phyloP scores from a whole-genome alignment of 2,888 invertebrate genomes.

The Noctua comes region DNA sequence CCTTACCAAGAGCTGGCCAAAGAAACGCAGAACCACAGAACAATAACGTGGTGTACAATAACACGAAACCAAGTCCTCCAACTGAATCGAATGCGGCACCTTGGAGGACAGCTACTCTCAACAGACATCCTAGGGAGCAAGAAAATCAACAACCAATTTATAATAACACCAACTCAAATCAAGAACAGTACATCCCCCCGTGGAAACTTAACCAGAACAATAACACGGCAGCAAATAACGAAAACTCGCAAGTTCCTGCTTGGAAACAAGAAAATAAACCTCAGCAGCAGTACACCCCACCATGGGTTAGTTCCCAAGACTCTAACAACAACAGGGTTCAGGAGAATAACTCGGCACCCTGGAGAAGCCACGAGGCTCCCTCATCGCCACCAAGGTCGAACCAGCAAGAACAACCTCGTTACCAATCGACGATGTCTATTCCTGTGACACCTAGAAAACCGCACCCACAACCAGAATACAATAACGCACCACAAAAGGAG shows the following conservation, averaged over 20 bases:
- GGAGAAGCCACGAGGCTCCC: slow-evolving; percentile 78
- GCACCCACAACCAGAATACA: slow-evolving; percentile 79
- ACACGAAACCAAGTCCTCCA: slow-evolving; percentile 75
- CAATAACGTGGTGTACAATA: slow-evolving; percentile 78
- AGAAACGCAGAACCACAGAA: slow-evolving; percentile 78
- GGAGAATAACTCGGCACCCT: slow-evolving; percentile 75
- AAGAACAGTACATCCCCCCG: slow-evolving; percentile 81
- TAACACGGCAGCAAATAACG: slow-evolving; percentile 71
- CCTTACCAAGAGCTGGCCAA: slow-evolving; percentile 82
- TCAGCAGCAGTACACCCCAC: slow-evolving; percentile 79
- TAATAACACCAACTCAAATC: slow-evolving; percentile 76
- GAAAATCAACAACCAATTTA: slow-evolving; percentile 76
- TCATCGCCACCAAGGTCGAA: slow-evolving; percentile 72
- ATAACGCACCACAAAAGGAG: slow-evolving; percentile 81
- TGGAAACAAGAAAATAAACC: slow-evolving; percentile 82
- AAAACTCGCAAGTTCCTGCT: slow-evolving; percentile 76
- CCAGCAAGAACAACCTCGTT: slow-evolving; percentile 81
- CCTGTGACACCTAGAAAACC: slow-evolving; percentile 85
- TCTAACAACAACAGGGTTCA: slow-evolving; percentile 80
- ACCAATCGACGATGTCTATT: slow-evolving; percentile 88
- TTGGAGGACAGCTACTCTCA: slow-evolving; percentile 85
- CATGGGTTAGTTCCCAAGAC: slow-evolving; percentile 78
- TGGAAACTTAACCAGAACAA: slow-evolving; percentile 82
- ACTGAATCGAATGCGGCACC: slow-evolving; percentile 78
- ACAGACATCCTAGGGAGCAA: slow-evolving; percentile 78